Percentiles rank a stretch among this genome's conserved stretches.
Evolutionary conservation across 2,797 vertebrate genomes (phyloP).

Genomic region (Melanotaenia boesemani): DNA sequence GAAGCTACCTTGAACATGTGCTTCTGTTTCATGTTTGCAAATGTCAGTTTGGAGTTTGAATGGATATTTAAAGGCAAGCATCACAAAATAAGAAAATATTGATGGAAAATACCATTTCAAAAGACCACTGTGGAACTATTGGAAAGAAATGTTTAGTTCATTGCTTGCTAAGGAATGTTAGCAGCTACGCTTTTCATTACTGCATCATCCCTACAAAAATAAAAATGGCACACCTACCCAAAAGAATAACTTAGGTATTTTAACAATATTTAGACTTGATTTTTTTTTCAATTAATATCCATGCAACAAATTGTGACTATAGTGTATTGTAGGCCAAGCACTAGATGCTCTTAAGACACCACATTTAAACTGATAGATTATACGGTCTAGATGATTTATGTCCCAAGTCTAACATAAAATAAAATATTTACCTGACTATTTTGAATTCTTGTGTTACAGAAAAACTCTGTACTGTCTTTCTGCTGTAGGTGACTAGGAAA

Average conservation of each 20-base stretch:
- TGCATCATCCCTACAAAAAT: background rate
- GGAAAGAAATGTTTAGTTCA: background rate
- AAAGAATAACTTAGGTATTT: background rate
- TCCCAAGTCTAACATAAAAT: background rate
- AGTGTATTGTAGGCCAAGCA: background rate
- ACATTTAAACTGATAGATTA: background rate
- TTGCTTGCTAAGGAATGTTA: background rate
- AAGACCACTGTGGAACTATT: background rate
- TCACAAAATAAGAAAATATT: background rate
- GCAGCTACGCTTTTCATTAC: background rate
- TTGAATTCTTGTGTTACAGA: constrained; percentile 6
- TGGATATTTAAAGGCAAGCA: background rate
- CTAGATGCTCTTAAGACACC: background rate
- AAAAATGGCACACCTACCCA: background rate
- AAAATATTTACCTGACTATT: background rate
- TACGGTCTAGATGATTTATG: background rate
- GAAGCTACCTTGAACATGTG: background rate
- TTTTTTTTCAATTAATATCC: background rate
- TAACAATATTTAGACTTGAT: background rate
- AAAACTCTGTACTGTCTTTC: background rate
- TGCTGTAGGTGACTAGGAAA: background rate
- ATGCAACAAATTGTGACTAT: background rate
- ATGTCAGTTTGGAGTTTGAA: background rate
- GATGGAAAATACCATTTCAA: background rate
- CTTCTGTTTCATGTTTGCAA: background rate